phyloP scores from a whole-genome alignment of 2,113 vertebrate genomes.

The Perccottus glenii region DNA sequence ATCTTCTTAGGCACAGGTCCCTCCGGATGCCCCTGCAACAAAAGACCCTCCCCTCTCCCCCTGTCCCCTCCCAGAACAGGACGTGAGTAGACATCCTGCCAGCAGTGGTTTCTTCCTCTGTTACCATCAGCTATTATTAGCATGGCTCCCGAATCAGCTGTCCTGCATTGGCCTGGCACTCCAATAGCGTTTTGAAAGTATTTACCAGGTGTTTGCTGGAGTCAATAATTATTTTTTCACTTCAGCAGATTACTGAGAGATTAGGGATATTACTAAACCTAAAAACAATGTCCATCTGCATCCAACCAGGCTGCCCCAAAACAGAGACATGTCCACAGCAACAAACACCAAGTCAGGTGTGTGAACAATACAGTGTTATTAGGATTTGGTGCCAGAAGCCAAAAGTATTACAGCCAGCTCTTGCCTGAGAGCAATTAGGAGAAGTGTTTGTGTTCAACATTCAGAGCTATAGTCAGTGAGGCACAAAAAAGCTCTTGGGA shows the following conservation, averaged over 20 bases:
- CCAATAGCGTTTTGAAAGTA: slow-evolving; percentile 2
- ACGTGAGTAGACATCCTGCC: slow-evolving; percentile 73
- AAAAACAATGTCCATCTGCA: slow-evolving; percentile 21
- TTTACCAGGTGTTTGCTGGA: not conserved
- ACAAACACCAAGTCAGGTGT: slow-evolving; percentile 38
- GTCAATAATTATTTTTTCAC: not conserved
- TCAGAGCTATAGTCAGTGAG: slow-evolving; percentile 15
- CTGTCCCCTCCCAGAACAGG: slow-evolving; percentile 63
- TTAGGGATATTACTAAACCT: not conserved
- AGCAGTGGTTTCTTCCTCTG: slow-evolving; percentile 67
- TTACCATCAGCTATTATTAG: slow-evolving; percentile 63
- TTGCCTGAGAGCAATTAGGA: slow-evolving; percentile 37
- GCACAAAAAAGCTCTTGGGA: slow-evolving; percentile 23
- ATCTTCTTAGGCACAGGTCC: slow-evolving; percentile 37
- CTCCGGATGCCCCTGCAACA: slow-evolving; percentile 65
- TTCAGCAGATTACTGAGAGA: not conserved
- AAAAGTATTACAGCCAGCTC: slow-evolving; percentile 47
- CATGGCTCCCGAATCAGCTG: slow-evolving; percentile 49
- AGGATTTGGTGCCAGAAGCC: slow-evolving; percentile 18
- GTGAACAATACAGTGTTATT: slow-evolving; percentile 15
- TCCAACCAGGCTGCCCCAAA: slow-evolving; percentile 17
- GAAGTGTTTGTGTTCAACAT: slow-evolving; percentile 36
- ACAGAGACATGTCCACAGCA: slow-evolving; percentile 29
- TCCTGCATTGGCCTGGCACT: not conserved
- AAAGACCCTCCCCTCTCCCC: slow-evolving; percentile 52